Conservation (phyloP, 2,113 vertebrate genomes). For the Maccullochella peelii region DNA sequence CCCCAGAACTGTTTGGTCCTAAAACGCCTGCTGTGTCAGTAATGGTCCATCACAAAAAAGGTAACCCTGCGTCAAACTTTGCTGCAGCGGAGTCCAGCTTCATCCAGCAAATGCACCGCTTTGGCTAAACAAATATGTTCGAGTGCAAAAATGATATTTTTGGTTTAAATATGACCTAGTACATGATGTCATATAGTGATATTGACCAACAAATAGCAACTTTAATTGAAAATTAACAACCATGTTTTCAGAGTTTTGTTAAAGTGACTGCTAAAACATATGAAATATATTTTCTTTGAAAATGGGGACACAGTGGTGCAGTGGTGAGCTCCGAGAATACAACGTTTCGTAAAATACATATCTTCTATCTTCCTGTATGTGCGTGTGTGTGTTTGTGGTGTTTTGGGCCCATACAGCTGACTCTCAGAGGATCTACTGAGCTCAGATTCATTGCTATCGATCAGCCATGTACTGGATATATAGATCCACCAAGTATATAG, state of each 20-base stretch:
- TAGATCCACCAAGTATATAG: conserved; percentile 81
- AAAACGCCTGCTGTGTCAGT: no score
- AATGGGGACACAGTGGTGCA: not conserved
- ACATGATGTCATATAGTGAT: not conserved
- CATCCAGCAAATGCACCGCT: no score
- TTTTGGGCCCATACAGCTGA: conserved; percentile 10
- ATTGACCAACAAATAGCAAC: not conserved
- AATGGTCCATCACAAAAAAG: not conserved
- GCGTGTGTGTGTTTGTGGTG: conserved; percentile 11
- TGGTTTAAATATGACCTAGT: not conserved
- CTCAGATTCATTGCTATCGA: conserved; percentile 79
- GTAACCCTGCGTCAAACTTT: not conserved
- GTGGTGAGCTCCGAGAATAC: not conserved
- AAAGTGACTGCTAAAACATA: not conserved
- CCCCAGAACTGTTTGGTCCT: no score
- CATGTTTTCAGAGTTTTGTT: not conserved
- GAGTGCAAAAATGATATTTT: no score
- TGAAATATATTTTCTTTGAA: not conserved
- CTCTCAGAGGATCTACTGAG: conserved; percentile 69
- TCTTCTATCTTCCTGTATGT: not conserved
- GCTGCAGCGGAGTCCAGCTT: not conserved
- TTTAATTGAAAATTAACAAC: not conserved
- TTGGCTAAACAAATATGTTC: no score
- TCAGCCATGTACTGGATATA: conserved; percentile 81
- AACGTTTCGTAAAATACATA: not conserved